Evolutionary conservation across 2,797 vertebrate species (phyloP).

Genomic region (Passerculus sandwichensis): DNA sequence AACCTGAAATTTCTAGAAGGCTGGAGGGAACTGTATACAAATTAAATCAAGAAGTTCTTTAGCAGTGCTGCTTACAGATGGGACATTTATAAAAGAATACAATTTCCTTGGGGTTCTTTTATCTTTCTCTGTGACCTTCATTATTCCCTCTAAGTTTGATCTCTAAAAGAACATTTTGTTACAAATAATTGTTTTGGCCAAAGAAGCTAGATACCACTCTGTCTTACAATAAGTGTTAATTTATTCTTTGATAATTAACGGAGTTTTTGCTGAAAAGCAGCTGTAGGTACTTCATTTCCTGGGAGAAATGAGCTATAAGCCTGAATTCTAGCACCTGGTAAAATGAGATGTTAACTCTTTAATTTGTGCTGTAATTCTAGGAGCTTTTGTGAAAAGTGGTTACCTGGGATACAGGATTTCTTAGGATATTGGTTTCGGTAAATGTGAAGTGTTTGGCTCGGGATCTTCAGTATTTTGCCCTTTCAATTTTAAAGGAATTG

Average conservation of each 20-base stretch:
- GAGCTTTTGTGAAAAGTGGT: not conserved
- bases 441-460: not conserved
- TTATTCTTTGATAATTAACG: constrained; percentile 19
- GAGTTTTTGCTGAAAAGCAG: not conserved
- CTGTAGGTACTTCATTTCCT: not conserved
- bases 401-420: not conserved
- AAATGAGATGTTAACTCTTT: not conserved
- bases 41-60: constrained; percentile 12
- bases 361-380: not conserved
- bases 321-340: not conserved
- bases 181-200: not conserved
- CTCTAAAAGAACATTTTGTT: not conserved
- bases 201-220: not conserved
- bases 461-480: not conserved
- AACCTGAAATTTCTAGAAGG: not conserved
- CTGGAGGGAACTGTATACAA: not conserved
- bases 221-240: not conserved
- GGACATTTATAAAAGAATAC: not conserved
- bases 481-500: not conserved
- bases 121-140: not conserved
- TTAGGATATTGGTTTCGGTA: not conserved
- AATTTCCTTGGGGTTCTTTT: not conserved
- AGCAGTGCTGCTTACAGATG: not conserved
- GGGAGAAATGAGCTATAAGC: not conserved
- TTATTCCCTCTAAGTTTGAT: constrained; percentile 4